Percentiles rank a stretch among this genome's conserved stretches.
Conservation (phyloP, 2,888 invertebrate genomes). For the Aromia moschata region DNA sequence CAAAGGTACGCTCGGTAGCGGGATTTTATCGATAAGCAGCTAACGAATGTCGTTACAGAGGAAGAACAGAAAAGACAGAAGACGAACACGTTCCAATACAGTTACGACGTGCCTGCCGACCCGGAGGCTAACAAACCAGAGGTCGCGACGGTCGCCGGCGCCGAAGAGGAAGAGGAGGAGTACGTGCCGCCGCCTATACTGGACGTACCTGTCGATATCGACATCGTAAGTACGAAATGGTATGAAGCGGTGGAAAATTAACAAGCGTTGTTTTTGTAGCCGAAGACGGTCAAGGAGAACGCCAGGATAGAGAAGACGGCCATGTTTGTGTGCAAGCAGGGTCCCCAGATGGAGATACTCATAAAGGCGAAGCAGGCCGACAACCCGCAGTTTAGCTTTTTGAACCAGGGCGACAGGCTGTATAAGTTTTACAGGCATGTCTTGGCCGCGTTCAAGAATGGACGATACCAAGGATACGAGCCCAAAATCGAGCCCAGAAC, state of each 20-base stretch:
- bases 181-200: conserved; percentile 79
- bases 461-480: conserved; percentile 71
- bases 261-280: conserved; percentile 66
- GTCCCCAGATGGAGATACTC: conserved; percentile 97
- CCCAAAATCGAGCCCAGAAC: conserved; percentile 45
- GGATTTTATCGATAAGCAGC: too few relatives aligned
- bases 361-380: conserved; percentile 96
- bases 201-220: conserved; percentile 79
- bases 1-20: too few relatives aligned
- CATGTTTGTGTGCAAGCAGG: conserved; percentile 86
- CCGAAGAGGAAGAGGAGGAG: conserved; percentile 73
- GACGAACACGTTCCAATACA: conserved; percentile 77
- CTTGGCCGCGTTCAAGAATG: conserved; percentile 73
- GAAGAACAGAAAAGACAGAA: conserved; percentile 91
- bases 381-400: conserved; percentile 93
- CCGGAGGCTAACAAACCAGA: conserved; percentile 58
- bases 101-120: conserved; percentile 71
- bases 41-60: conserved; percentile 74
- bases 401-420: conserved; percentile 84
- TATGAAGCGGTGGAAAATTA: not conserved
- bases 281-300: conserved; percentile 86
- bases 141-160: conserved; percentile 43
- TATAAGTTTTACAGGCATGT: conserved; percentile 91
- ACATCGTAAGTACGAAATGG: conserved; percentile 74
- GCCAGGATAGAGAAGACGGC: conserved; percentile 96